Base-by-base conservation (phyloP, 2,113 vertebrate species). In the Arothron firmamentum region DNA sequence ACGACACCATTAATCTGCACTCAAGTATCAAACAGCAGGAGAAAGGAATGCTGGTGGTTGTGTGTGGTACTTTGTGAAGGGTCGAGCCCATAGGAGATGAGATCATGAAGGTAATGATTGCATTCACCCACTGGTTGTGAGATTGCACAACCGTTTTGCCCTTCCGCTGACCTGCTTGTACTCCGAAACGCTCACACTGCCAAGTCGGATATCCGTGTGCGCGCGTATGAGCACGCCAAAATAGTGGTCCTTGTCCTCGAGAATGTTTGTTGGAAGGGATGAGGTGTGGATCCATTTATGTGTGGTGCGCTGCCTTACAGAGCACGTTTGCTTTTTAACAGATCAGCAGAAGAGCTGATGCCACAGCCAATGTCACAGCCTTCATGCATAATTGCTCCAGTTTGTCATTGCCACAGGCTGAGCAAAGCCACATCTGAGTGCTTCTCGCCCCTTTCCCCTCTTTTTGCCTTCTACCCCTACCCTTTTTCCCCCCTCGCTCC, bases 381-480 rank as follows among this genome's bases (percentile, higher is more conserved):
- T 85, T 88, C 82, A 85, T 87, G 86, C 80, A 81, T 87, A 89
- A 90, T 88, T 89, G 79, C 79, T 80, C 70, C 74, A 81, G 84
- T 87, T 85, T 83, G 85, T 90, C 86, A 88, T 85, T 84, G 85
- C 81, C 85, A 85, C 57, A 2, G 82, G 85, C 77, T 20, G 71
- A 62, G 62, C 72, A 75, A 53, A 75, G 57, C 71, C 74, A 70
- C 78, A 66, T 83, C 71, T 76, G 78, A 82, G 80, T 74, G 52
- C 65, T 54, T 72, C 70, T 58, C 67, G 21, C 38, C 56, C 14
- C 43, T 45, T 16, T 2, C 45, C 51, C 51, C 31, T 58, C 54
- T 67, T 60, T 38, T 38, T 38, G 8, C 34, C 11, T 38, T 12
- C 34, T 28, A 23, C 28, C 28, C 28, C 67, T n/a, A 23, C 64